Evolutionary conservation across 2,113 vertebrate genomes (phyloP), one percentile per base, ranked within the genome.

Genomic region (Megaceryle maxima): DNA sequence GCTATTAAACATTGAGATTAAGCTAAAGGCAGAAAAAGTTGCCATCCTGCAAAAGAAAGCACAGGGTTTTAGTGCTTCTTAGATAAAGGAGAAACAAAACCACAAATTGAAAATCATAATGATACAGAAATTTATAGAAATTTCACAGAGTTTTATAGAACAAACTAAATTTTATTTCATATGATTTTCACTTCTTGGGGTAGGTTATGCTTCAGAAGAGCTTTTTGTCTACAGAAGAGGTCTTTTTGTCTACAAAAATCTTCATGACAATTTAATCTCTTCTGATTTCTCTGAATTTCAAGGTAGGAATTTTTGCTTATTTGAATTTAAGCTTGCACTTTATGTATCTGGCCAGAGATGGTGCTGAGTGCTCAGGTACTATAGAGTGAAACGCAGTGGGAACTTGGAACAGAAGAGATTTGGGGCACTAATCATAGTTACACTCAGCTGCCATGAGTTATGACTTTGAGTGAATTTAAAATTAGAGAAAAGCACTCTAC

Each of bases 321-420:
- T 85, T 84, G 44, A 78, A 82, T 81, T 90, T 75, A 72, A 79
- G 53, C 82, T 91, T 97, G 96, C 86, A 94, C 82, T 96, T 94
- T 81, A 75, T 56, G 74, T 51, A 68, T 21, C 66, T 94, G 95
- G 62, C 96, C 95, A 97, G 96, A 97, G 96, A 81, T 96, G 96
- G 96, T 96, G 96, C 97, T 97, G 89, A 94, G 80, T 94, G 48
- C 74, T 97, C 10, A 79, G 83, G 53, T 90, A 94, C 92, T 75
- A 82, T 63, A 75, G 46, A 51, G 17, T 69, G 78, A 96, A 93
- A 68, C 50, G 51, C 82, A 66, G 18, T 59, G 59, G 72, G 21
- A 95, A 55, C 62, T 88, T 66, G 51, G 51, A 94, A 78, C 19
- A 63, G 63, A 82, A 87, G 56, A 87, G 46, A 78, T 76, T 81